Conservation (phyloP, 2,888 invertebrate genomes). For the Perizoma flavofasciatum region DNA sequence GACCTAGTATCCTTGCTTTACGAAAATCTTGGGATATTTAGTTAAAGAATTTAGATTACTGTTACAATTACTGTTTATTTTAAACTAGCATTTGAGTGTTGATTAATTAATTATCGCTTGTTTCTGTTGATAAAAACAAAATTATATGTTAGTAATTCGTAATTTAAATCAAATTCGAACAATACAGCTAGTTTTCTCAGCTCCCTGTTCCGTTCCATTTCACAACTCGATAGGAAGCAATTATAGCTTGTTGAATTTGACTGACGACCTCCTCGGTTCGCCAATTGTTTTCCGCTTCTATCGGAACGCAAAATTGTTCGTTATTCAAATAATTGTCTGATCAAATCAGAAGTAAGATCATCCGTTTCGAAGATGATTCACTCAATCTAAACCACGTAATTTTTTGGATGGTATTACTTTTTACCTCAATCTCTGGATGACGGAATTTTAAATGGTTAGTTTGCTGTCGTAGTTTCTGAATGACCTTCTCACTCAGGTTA, state of each 20-base stretch:
- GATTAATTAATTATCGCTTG: too few species aligned
- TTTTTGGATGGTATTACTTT: too few species aligned
- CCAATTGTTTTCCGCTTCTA: slow-evolving; percentile 65
- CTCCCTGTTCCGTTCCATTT: slow-evolving; percentile 46
- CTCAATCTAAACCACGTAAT: too few species aligned
- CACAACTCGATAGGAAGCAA: slow-evolving; percentile 59
- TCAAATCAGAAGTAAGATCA: slow-evolving; percentile 38
- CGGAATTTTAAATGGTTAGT: too few species aligned
- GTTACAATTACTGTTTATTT: slow-evolving; percentile 2
- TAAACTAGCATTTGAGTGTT: too few species aligned
- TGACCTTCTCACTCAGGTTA: too few species aligned
- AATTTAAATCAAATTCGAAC: slow-evolving; percentile 5
- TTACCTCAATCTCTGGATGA: too few species aligned
- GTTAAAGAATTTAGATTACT: neutral
- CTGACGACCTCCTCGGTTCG: slow-evolving; percentile 51
- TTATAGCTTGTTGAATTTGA: slow-evolving; percentile 60
- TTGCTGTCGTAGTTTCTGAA: too few species aligned
- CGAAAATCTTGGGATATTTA: slow-evolving; percentile 6
- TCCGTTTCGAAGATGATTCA: slow-evolving; percentile 25
- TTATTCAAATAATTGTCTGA: slow-evolving; percentile 48
- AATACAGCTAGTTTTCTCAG: slow-evolving; percentile 13
- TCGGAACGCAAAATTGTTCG: slow-evolving; percentile 63
- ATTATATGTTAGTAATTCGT: neutral
- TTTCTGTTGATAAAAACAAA: too few species aligned
- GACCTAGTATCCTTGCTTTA: slow-evolving; percentile 3